phyloP scores from a whole-genome alignment of 2,888 invertebrate species.

The Ormia ochracea region DNA sequence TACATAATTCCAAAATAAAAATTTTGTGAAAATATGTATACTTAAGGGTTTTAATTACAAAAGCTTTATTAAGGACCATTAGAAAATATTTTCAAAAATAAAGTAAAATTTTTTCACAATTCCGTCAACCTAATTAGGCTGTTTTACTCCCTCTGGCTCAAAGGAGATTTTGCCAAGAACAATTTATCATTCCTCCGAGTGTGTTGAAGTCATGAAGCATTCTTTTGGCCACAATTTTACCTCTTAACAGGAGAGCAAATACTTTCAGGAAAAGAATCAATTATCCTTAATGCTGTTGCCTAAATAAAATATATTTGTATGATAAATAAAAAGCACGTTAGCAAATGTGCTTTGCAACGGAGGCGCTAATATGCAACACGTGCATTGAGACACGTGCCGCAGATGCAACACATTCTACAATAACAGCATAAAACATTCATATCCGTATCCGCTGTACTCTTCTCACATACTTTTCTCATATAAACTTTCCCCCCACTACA shows the following conservation, averaged over 20 bases:
- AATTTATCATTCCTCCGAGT: neutral
- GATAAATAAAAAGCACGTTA: slow-evolving; percentile 14
- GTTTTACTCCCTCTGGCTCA: neutral
- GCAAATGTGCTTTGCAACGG: slow-evolving; percentile 30
- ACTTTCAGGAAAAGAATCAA: slow-evolving; percentile 30
- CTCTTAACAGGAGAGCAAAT: neutral
- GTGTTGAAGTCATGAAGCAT: neutral
- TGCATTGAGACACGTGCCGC: slow-evolving; percentile 63
- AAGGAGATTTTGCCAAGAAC: neutral
- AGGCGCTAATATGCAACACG: slow-evolving; percentile 62
- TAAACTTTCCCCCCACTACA: neutral
- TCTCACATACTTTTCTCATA: neutral
- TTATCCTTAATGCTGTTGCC: slow-evolving; percentile 45
- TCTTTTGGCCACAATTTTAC: neutral
- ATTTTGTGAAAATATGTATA: neutral
- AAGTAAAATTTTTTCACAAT: neutral
- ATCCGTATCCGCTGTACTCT: slow-evolving; percentile 16
- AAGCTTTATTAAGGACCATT: neutral
- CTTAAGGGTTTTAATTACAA: neutral
- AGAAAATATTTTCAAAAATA: neutral
- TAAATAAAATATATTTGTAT: slow-evolving; percentile 19
- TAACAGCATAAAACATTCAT: slow-evolving; percentile 31
- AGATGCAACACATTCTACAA: slow-evolving; percentile 43
- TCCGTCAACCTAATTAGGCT: neutral
- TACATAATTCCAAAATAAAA: neutral